Evolutionary conservation across 2,113 vertebrate species (phyloP), one percentile per base, ranked within the genome.

Genomic region (Ivindomyrus marchei): DNA sequence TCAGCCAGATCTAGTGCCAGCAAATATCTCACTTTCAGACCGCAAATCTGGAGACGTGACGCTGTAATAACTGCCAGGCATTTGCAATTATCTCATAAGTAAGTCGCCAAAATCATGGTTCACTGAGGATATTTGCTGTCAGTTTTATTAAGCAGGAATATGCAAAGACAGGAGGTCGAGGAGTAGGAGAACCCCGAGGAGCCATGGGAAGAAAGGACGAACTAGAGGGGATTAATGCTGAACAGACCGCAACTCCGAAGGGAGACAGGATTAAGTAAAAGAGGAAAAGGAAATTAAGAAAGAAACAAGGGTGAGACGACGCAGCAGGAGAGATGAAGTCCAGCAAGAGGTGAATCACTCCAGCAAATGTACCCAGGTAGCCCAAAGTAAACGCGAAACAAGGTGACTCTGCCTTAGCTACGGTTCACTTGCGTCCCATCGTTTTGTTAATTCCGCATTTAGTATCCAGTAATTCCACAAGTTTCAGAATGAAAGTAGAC

Each of bases 241-340:
- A 83, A 89, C 88, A 89, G 47, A 83, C 70, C 88, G 50, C 17
- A 15, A 53, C 74, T 84, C 88, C 74, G 3, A 83, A n/a, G 88
- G 70, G 70, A 83, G 88, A 50, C 70, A 52, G 88, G 74, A 89
- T 89, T 89, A 83, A 89, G 46, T 80, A 27, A 83, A 83, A 42
- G 47, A 50, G 39, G 49, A 89, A 50, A 80, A 77, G 47, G 47
- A 80, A 80, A 89, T 53, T 47, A 89, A 52, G 58, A 88, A 88
- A 46, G 62, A 70, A 88, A 49, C 49, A 42, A 50, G 50, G 36
- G 21, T 83, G 88, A 84, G 27, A 50, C 10, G 19, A 39, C 47
- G 36, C 70, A 83, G 88, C 74, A 42, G 49, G 74, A 39, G 50
- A 24, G 74, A 24, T 39, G 3, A 21, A 74, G 66, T 83, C 46